Base-by-base conservation (phyloP, 2,888 invertebrate species). In the Agonopterix heracliana region DNA sequence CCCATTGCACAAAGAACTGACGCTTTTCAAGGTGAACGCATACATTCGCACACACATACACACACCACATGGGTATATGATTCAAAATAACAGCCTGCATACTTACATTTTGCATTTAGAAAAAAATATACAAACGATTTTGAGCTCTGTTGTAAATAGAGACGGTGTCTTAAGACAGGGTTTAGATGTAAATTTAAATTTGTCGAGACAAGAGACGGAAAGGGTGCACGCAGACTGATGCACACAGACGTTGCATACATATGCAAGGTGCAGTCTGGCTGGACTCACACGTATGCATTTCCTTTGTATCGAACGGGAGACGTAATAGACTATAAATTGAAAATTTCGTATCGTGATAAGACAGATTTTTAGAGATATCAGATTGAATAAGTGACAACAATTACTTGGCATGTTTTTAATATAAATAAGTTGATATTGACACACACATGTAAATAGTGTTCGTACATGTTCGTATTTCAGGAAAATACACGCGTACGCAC, bases 1-100 rank as follows among this genome's bases (percentile, higher is more conserved):
- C 89, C 89, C 83, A 89, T 85, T 88, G 86, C 86, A 88, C 88
- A 89, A 89, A 89, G 88, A 84, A 81, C 81, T 79, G 77, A 74
- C 81, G 69, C 74, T 81, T 84, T 86, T 87, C 89, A 89, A 89
- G 89, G 89, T 89, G 87, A 89, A 88, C 81, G 1, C 84, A 83
- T 82, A 88, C 87, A 74, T 47, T 0, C 53, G 50, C 51, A 55
- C 60, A 57, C 57, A 55, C 58, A 44, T 44, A 7, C 64, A 63
- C 61, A 64, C 61, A 61, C 59, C 46, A 47, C 52, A 51, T 36
- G 51, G 48, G 63, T 68, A 74, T 70, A 73, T 73, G 81, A 79
- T 78, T 85, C 79, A 77, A 85, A 86, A 86, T 85, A 85, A 78
- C 71, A 72, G 57, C 64, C 63, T 52, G 54, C 72, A 52, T 5